Conservation (phyloP, 1,140 invertebrate species). For the Drosophila repletoides region DNA sequence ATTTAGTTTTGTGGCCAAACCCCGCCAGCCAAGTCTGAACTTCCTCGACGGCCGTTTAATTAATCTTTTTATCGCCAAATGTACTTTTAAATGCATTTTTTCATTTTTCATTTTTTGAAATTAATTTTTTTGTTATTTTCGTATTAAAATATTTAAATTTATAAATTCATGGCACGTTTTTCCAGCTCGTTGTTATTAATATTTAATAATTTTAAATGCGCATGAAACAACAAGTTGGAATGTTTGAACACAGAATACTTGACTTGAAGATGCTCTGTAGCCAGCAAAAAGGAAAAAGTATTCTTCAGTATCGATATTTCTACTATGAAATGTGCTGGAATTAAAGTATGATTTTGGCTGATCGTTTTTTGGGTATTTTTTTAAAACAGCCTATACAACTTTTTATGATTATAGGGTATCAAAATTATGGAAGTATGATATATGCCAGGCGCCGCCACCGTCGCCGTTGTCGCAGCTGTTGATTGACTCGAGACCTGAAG, state of each 20-base stretch:
- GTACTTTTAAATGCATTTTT: slow-evolving; percentile 64
- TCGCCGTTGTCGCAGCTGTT: slow-evolving; percentile 41
- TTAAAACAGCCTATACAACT: not conserved
- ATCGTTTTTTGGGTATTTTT: too few relatives aligned
- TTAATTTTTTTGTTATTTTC: slow-evolving; percentile 31
- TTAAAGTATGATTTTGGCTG: too few relatives aligned
- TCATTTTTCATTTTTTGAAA: slow-evolving; percentile 29
- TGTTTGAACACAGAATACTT: not conserved
- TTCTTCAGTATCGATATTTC: too few relatives aligned
- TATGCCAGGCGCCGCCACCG: slow-evolving; percentile 45
- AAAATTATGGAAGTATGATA: slow-evolving; percentile 58
- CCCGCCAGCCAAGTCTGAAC: slow-evolving; percentile 19
- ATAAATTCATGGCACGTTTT: slow-evolving; percentile 68
- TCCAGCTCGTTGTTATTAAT: slow-evolving; percentile 54
- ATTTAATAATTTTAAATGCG: slow-evolving; percentile 70
- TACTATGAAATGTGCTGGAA: too few relatives aligned
- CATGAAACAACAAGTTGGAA: slow-evolving; percentile 45
- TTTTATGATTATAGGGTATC: slow-evolving; percentile 6
- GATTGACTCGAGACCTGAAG: slow-evolving; percentile 37
- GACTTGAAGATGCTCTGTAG: not conserved
- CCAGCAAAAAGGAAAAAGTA: too few relatives aligned
- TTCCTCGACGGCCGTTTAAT: slow-evolving; percentile 62
- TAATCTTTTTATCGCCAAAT: slow-evolving; percentile 71
- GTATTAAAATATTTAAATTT: slow-evolving; percentile 60
- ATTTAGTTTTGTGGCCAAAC: slow-evolving; percentile 3